phyloP scores from a whole-genome alignment of 2,888 invertebrate genomes.

The Azorinus chamasolen region DNA sequence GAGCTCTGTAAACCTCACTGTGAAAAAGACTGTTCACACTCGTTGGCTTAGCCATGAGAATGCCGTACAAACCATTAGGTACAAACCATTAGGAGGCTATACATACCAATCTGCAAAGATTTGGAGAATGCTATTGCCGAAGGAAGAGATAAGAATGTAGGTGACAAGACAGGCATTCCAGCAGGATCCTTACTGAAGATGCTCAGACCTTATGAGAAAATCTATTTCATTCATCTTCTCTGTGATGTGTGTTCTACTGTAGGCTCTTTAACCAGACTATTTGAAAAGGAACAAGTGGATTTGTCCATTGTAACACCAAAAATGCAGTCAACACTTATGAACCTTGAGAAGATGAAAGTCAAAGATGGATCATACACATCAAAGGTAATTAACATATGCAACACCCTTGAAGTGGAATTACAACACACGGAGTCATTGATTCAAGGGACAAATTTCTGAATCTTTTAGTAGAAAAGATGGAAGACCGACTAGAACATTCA shows the following conservation, averaged over 20 bases:
- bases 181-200: constrained; percentile 30
- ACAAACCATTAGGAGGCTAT: constrained; percentile 14
- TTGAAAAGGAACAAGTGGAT: constrained; percentile 24
- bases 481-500: constrained; percentile 24
- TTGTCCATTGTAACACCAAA: constrained; percentile 30
- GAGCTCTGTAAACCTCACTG: constrained; percentile 24
- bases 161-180: constrained; percentile 26
- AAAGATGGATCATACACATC: constrained; percentile 9
- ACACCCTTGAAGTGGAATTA: background rate
- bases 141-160: constrained; percentile 36
- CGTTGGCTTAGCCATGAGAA: constrained; percentile 46
- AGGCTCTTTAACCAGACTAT: constrained; percentile 19
- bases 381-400: constrained; percentile 5
- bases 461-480: constrained; percentile 3
- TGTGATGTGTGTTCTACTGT: constrained; percentile 26
- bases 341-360: constrained; percentile 18
- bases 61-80: constrained; percentile 26
- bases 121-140: constrained; percentile 37
- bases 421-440: background rate
- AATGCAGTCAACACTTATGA: background rate
- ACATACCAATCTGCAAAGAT: constrained; percentile 34
- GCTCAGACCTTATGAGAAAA: constrained; percentile 34
- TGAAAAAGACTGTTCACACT: constrained; percentile 37
- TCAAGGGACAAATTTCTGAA: constrained; percentile 16
- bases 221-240: constrained; percentile 34